A percentile compares a stretch with the other conserved stretches of the same genome.
phyloP scores from a whole-genome alignment of 1,140 invertebrate genomes.

The Drosophila auraria region DNA sequence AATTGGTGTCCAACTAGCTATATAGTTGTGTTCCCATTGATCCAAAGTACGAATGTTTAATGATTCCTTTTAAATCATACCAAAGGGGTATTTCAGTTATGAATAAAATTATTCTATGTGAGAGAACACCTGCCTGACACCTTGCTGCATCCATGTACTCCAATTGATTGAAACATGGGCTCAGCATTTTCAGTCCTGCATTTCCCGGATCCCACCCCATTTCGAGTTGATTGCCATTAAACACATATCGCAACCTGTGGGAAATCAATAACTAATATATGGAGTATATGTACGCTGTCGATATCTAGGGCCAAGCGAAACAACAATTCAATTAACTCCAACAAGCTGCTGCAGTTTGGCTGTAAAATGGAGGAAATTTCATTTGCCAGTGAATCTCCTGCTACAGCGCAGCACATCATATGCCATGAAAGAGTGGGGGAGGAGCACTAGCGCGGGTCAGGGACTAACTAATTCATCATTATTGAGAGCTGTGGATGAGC shows the following conservation, averaged over 20 bases:
- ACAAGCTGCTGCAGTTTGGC: conserved; percentile 45
- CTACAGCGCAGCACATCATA: neutral
- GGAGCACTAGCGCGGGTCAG: neutral
- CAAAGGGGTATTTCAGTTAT: too few species aligned
- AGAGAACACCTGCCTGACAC: neutral
- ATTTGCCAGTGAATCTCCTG: conserved; percentile 35
- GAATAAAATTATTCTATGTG: neutral
- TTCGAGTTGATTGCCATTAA: conserved; percentile 18
- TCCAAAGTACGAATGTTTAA: too few species aligned
- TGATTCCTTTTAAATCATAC: too few species aligned
- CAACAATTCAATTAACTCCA: conserved; percentile 72
- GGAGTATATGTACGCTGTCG: conserved; percentile 21
- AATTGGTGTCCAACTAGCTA: too few species aligned
- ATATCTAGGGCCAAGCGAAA: conserved; percentile 39
- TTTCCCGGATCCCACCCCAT: conserved; percentile 5
- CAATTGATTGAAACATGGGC: conserved; percentile 29
- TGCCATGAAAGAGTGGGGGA: neutral
- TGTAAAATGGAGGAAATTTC: conserved; percentile 30
- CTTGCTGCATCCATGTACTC: neutral
- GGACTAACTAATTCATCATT: conserved; percentile 27
- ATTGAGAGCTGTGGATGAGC: conserved; percentile 20
- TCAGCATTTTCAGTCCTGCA: neutral
- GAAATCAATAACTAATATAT: conserved; percentile 70
- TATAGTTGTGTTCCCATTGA: too few species aligned
- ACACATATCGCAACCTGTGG: conserved; percentile 26